A percentile compares a stretch with the other conserved stretches of the same genome.
These are phyloP conservation scores for Apodemia zela DNA, from an alignment of 2,888 invertebrate genomes.

Conservation along the genomic window DNA sequence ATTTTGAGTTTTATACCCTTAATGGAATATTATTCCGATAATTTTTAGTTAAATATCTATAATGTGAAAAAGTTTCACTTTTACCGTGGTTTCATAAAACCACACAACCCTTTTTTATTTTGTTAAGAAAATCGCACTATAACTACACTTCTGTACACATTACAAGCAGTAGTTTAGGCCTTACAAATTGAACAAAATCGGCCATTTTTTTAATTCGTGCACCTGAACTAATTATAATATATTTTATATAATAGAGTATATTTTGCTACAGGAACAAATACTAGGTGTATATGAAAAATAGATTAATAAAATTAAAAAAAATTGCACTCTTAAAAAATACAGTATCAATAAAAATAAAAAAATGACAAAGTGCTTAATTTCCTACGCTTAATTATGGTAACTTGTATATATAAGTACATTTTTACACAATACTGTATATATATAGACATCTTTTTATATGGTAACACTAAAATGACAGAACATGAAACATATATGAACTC, in stretches of 20 bases:
- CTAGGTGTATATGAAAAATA: background rate
- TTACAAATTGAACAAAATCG: background rate
- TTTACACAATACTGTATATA: slow-evolving; percentile 23
- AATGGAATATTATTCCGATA: too few species aligned
- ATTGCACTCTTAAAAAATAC: background rate
- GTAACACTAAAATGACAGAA: slow-evolving; percentile 24
- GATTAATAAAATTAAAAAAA: background rate
- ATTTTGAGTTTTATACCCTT: too few species aligned
- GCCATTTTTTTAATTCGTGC: background rate
- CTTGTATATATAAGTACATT: slow-evolving; percentile 27
- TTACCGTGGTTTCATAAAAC: too few species aligned
- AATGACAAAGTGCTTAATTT: slow-evolving; percentile 15
- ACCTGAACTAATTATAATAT: background rate
- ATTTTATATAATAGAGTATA: slow-evolving; percentile 6
- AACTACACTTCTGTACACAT: background rate
- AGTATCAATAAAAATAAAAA: background rate
- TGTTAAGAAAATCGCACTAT: background rate
- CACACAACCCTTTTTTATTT: too few species aligned
- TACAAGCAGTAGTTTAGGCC: background rate
- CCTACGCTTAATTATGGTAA: slow-evolving; percentile 32
- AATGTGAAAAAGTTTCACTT: too few species aligned
- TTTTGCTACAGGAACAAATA: slow-evolving; percentile 13
- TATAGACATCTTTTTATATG: slow-evolving; percentile 18
- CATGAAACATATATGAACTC: background rate
- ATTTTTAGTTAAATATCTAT: too few species aligned